phyloP scores from a whole-genome alignment of 2,797 vertebrate species.

The Mus minutoides region DNA sequence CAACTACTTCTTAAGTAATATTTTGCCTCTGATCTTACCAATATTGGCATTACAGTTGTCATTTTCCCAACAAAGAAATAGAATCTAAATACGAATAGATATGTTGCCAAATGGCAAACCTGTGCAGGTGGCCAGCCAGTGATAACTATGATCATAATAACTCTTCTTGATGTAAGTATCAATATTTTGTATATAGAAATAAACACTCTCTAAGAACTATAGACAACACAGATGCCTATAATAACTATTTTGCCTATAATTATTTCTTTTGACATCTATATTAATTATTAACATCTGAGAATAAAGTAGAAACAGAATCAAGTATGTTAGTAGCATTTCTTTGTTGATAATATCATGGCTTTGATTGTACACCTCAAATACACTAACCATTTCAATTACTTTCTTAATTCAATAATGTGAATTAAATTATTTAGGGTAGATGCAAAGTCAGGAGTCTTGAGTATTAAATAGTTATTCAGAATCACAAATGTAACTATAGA shows the following conservation, averaged over 20 bases:
- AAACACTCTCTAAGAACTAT: background rate
- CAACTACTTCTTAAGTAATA: background rate
- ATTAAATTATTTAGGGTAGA: conserved; percentile 10
- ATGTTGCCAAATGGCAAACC: background rate
- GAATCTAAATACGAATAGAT: background rate
- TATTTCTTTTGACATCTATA: background rate
- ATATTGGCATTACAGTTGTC: background rate
- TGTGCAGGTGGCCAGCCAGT: background rate
- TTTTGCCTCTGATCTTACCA: background rate
- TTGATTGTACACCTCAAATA: background rate
- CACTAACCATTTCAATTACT: background rate
- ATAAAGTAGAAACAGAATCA: background rate
- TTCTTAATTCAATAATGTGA: background rate
- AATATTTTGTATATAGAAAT: conserved; percentile 26
- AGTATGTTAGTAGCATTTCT: background rate
- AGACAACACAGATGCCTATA: background rate
- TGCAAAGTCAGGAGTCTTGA: background rate
- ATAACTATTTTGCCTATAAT: background rate
- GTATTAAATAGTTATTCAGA: background rate
- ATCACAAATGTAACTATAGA: background rate
- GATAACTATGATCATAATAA: background rate
- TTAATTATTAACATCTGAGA: too few relatives aligned
- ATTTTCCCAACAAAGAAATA: background rate
- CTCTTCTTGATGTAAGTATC: background rate
- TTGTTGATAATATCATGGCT: background rate